phyloP scores from a whole-genome alignment of 2,888 invertebrate species.

The Acanthosepion lycidas region DNA sequence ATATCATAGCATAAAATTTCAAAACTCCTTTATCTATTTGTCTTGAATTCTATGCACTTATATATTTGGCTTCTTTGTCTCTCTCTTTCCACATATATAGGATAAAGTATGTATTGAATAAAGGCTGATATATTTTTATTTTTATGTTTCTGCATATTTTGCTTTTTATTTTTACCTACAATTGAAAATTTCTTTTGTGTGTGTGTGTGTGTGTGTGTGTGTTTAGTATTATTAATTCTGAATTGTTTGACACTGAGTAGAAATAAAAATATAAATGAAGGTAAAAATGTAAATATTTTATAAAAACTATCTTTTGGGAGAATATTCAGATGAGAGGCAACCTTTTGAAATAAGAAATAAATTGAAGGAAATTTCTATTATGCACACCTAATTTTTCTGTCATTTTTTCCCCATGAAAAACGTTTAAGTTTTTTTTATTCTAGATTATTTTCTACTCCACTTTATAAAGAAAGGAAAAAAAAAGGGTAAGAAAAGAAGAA shows the following conservation, averaged over 20 bases:
- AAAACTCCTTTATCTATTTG: background rate
- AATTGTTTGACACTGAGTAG: background rate
- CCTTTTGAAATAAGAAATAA: conserved; percentile 33
- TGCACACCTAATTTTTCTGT: no score
- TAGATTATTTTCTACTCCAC: background rate
- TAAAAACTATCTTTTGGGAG: background rate
- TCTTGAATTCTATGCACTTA: background rate
- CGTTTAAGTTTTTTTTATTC: background rate
- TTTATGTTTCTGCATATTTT: background rate
- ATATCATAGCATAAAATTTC: background rate
- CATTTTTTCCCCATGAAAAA: background rate
- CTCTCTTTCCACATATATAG: background rate
- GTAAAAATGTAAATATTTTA: background rate
- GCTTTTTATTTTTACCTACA: background rate
- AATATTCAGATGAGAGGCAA: background rate
- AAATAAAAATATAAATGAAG: background rate
- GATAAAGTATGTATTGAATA: background rate
- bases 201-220: no score
- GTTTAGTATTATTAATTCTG: background rate
- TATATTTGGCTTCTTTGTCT: background rate
- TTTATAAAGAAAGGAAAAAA: background rate
- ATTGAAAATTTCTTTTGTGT: background rate
- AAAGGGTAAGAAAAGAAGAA: background rate
- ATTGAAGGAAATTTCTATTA: conserved; percentile 18
- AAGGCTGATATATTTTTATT: background rate